Conservation (phyloP, 30 jellyfish, hydroid and myxozoan genomes). For the Chrysaora quinquecirrha region DNA sequence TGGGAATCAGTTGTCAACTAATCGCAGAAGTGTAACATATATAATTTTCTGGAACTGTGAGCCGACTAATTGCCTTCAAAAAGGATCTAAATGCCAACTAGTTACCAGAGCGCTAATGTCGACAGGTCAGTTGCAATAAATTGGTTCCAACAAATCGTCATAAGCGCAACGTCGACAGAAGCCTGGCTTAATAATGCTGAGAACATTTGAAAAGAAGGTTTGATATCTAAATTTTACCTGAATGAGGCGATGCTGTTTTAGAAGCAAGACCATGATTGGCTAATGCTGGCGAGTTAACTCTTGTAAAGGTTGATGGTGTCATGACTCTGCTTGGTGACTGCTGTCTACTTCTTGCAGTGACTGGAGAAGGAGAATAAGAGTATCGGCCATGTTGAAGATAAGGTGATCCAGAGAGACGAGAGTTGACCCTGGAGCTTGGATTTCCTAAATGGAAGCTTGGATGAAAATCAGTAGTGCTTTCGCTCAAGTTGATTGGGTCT, state of each 20-base stretch:
- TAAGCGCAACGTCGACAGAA: no score
- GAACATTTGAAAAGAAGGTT: no score
- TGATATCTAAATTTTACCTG: no score
- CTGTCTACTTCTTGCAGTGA: constrained; percentile 39
- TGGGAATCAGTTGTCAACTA: no score
- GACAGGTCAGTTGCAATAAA: no score
- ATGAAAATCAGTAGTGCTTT: constrained; percentile 7
- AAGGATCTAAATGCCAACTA: no score
- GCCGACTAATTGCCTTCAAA: no score
- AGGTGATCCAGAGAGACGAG: constrained; percentile 51
- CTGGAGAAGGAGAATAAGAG: constrained; percentile 46
- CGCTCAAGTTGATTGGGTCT: constrained; percentile 33
- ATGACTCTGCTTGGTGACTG: constrained; percentile 58
- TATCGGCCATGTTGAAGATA: constrained; percentile 12
- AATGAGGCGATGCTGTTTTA: constrained; percentile 52
- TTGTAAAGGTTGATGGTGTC: constrained; percentile 19
- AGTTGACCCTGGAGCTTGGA: constrained; percentile 32
- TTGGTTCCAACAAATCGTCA: no score
- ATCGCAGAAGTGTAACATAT: no score
- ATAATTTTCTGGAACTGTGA: no score
- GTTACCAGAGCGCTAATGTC: no score
- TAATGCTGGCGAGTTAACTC: constrained; percentile 41
- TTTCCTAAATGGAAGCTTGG: constrained; percentile 15
- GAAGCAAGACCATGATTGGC: constrained; percentile 20
- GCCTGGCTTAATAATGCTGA: no score